Evolutionary conservation across 2,888 invertebrate genomes (phyloP), one percentile per base, ranked within the genome.

Genomic region (Coenonympha arcania): DNA sequence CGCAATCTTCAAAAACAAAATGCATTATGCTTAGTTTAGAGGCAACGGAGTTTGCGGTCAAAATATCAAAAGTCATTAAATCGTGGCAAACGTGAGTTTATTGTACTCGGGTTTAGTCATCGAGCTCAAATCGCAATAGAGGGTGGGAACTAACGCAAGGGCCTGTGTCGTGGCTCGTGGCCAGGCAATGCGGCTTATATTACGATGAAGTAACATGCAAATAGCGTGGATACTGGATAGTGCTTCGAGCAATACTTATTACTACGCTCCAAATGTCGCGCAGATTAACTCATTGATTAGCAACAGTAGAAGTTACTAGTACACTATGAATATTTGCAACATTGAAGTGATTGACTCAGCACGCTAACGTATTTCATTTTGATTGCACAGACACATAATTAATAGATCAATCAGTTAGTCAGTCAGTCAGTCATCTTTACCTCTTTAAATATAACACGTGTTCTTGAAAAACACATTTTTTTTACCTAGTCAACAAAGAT

Each of bases 181-280:
- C 51, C 31, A 26, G 33, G 30, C 41, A 46, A 51, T 16, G 26
- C 44, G 45, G 44, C 48, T 51, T 48, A 50, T 49, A 48, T 54
- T 51, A 16, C 51, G 48, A 48, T 54, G 50, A 30, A 44, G 54
- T 50, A 54, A 54, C 50, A 52, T 40, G 49, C 45, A 49, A 49
- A 49, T 42, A 50, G 16, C 46, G 11, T 26, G 33, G 33, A 48
- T 41, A 42, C 28, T 20, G 15, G 33, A 48, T 41, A 42, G 34
- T 20, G 15, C 34, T 20, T 42, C 40, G 6, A 42, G 53, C 39
- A 54, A 50, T 53, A 51, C 48, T 53, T 34, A 54, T 47, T 53
- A 51, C 48, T 53, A 51, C 51, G 54, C 48, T 54, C 54, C 41
- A 51, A 54, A 54, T 54, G 54, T 51, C 51, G 48, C 54, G 45